Conservation (phyloP, 1,140 invertebrate species). For the Musca domestica region DNA sequence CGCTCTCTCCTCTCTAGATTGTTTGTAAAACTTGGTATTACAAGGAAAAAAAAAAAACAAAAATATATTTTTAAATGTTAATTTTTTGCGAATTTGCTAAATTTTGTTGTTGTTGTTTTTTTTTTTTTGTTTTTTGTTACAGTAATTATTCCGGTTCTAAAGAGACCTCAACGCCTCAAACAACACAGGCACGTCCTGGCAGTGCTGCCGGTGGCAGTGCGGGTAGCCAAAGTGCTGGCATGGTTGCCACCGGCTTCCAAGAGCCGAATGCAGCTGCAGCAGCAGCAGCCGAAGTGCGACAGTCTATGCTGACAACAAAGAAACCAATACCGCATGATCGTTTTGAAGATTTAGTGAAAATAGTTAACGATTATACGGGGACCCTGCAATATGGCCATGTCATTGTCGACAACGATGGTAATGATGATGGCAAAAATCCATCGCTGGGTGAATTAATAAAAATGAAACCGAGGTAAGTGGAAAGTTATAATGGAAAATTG, state of each 20-base stretch:
- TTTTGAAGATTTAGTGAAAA: conserved; percentile 60
- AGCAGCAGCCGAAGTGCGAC: conserved; percentile 10
- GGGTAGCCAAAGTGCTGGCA: conserved; percentile 41
- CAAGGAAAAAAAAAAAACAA: not conserved
- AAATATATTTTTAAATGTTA: not conserved
- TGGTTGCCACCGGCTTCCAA: conserved; percentile 13
- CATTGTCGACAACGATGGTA: conserved; percentile 57
- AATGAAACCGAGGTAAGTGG: conserved; percentile 61
- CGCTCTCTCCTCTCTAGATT: too few species aligned
- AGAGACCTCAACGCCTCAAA: conserved; percentile 46
- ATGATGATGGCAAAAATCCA: conserved; percentile 59
- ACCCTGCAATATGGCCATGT: conserved; percentile 44
- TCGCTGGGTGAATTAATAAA: conserved; percentile 65
- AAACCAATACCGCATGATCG: conserved; percentile 56
- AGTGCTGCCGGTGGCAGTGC: conserved; percentile 25
- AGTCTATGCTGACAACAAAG: conserved; percentile 34
- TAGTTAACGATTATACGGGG: conserved; percentile 47
- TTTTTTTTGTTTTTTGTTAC: conserved; percentile 27
- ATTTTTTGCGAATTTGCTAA: not conserved
- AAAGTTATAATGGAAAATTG: not conserved
- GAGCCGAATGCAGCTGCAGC: conserved; percentile 10
- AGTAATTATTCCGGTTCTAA: conserved; percentile 53
- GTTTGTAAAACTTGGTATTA: too few species aligned
- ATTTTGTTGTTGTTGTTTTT: too few species aligned
- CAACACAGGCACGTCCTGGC: conserved; percentile 25